A percentile compares a stretch with the other conserved stretches of the same genome.
Evolutionary conservation across 2,113 vertebrate genomes (phyloP).

Genomic region (Budorcas taxicolor): DNA sequence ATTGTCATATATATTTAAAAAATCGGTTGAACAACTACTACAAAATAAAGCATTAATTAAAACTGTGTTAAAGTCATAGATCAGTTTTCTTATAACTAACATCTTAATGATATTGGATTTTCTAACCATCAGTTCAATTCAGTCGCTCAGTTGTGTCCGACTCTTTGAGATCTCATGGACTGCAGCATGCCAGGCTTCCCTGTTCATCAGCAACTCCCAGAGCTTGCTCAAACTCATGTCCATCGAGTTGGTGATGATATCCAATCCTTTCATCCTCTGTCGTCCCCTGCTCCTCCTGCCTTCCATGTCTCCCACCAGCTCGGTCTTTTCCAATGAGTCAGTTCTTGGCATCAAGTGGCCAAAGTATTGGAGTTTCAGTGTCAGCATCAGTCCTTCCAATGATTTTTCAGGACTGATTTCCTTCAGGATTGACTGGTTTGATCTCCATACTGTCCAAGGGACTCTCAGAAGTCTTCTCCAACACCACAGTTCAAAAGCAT

Average conservation of each 20-base stretch:
- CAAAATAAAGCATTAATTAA: background rate
- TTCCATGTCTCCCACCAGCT: background rate
- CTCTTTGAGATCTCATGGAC: background rate
- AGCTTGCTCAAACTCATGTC: background rate
- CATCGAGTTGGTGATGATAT: background rate
- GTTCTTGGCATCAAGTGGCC: background rate
- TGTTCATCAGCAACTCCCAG: background rate
- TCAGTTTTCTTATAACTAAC: background rate
- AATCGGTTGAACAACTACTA: background rate
- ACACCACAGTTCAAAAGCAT: background rate
- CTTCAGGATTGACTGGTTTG: background rate
- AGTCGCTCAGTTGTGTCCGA: accelerated
- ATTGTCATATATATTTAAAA: background rate
- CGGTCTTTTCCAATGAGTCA: background rate
- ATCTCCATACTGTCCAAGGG: background rate
- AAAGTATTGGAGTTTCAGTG: background rate
- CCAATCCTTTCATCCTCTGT: background rate
- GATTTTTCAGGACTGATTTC: background rate
- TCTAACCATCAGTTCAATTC: background rate
- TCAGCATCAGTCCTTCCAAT: background rate
- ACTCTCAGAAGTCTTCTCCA: background rate
- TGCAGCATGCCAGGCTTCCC: background rate
- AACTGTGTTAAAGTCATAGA: background rate
- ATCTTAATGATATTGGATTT: background rate
- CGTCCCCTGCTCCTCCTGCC: background rate